phyloP scores from a whole-genome alignment of 1,140 invertebrate species.

The Mya arenaria region DNA sequence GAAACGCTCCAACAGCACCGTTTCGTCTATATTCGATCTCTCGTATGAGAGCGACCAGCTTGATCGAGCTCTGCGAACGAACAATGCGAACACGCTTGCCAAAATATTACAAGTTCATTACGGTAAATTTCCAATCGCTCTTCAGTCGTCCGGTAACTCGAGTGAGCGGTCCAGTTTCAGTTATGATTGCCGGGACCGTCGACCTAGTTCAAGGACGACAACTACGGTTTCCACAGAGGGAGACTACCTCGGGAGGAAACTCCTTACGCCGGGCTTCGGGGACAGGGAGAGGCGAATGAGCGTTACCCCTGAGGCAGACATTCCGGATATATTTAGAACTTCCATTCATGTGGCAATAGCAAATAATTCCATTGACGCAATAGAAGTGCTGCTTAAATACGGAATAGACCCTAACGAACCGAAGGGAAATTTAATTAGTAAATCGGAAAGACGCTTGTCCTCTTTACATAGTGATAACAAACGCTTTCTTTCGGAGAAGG shows the following conservation, averaged over 20 bases:
- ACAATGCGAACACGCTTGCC: conserved; percentile 83
- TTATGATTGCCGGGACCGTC: conserved; percentile 70
- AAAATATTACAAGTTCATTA: conserved; percentile 84
- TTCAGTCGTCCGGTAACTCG: conserved; percentile 76
- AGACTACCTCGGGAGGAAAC: conserved; percentile 61
- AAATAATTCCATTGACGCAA: conserved; percentile 83
- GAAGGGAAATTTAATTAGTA: conserved; percentile 62
- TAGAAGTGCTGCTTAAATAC: conserved; percentile 83
- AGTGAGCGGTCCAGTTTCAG: conserved; percentile 62
- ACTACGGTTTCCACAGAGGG: not conserved
- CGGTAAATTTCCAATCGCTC: conserved; percentile 80
- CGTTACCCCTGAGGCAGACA: conserved; percentile 64
- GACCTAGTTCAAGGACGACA: conserved; percentile 53
- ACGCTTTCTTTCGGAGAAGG: conserved; percentile 30
- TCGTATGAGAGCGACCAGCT: conserved; percentile 83
- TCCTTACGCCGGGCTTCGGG: conserved; percentile 54
- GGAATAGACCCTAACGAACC: conserved; percentile 84
- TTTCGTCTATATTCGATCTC: conserved; percentile 83
- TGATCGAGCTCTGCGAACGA: conserved; percentile 83
- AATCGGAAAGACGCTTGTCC: conserved; percentile 36
- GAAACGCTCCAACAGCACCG: conserved; percentile 77
- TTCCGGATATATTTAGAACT: conserved; percentile 83
- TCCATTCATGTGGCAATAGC: conserved; percentile 84
- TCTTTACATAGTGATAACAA: conserved; percentile 41
- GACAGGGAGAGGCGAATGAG: conserved; percentile 73